Base-by-base conservation (phyloP, 2,797 vertebrate species). In the Vultur gryphus region DNA sequence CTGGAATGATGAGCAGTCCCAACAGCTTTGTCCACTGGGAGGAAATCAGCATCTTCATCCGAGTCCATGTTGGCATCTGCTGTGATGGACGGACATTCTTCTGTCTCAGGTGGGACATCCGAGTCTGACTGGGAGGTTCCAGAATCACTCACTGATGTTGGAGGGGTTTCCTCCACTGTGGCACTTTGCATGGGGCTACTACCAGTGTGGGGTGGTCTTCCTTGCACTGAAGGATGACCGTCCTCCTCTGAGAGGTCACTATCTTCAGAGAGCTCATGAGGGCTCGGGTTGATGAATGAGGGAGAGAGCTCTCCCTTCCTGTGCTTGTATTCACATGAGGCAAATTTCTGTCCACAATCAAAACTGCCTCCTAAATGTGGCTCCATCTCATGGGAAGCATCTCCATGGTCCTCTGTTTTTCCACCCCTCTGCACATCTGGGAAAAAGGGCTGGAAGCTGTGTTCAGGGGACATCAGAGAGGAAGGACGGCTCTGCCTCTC, bases 81-180 rank as follows among this genome's bases (percentile, higher is more conserved):
- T 18, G 99, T 98, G 93, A 98, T 99, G 26, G 99, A 99, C 0
- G 99, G 99, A 88, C 98, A 99, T 76, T 99, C 99, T 91, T 99
- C 99, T 13, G 99, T 99, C 89, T 99, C 99, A 21, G 98, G 99
- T 0, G 98, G 99, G 24, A 98, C 98, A 33, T 99, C 99, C 0
- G 99, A 99, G 97, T 99, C 99, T 33, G 99, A 99, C 93, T 99
- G 99, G 79, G 99, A 99, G 70, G 98, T 99, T 82, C 99, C 98
- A 19, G 99, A 99, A 92, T 99, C 99, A 13, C 99, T 99, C 95
- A 98, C 98, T 4, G 99, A 99, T 4, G 99, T 99, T 21, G 99
- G 99, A 10, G 99, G 99, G 2, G 99, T 99, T 95, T 99, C 99
- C 89, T 99, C 99, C 35, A 97, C 97, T 97, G 98, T 97, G n/a